These are phyloP conservation scores for Leptinotarsa tumamoca DNA, from an alignment of 2,888 invertebrate species.

Conservation along the genomic window DNA sequence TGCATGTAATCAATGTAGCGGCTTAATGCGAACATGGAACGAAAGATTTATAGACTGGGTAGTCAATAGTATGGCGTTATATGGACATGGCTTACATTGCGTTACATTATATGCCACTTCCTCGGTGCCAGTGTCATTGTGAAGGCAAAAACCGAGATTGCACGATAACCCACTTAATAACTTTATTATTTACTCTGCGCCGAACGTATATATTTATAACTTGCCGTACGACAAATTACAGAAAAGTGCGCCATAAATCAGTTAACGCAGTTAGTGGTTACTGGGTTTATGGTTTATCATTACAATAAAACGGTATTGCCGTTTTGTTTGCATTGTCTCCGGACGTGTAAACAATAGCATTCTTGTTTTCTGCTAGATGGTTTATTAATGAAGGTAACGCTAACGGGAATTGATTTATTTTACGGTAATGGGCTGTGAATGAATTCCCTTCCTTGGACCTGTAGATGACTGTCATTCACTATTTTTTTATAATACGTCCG, in stretches of 20 bases:
- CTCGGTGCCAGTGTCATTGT: slow-evolving; percentile 53
- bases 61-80: slow-evolving; percentile 60
- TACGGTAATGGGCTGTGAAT: slow-evolving; percentile 3
- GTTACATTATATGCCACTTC: slow-evolving; percentile 56
- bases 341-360: slow-evolving; percentile 19
- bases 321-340: slow-evolving; percentile 29
- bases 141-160: slow-evolving; percentile 51
- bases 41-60: slow-evolving; percentile 65
- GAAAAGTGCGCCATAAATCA: slow-evolving; percentile 41
- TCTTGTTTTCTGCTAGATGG: slow-evolving; percentile 24
- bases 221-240: slow-evolving; percentile 42
- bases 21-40: slow-evolving; percentile 63
- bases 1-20: slow-evolving; percentile 66
- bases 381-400: slow-evolving; percentile 14
- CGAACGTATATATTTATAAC: slow-evolving; percentile 33
- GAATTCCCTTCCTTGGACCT: not conserved
- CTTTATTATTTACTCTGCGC: slow-evolving; percentile 43
- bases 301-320: slow-evolving; percentile 32
- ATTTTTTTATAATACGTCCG: no score
- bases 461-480: no score
- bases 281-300: slow-evolving; percentile 34
- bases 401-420: slow-evolving; percentile 14
- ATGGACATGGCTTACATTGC: slow-evolving; percentile 49
- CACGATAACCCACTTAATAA: slow-evolving; percentile 51
- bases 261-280: slow-evolving; percentile 30